Conservation (phyloP, 2,113 vertebrate genomes). For the Pelecanoides urinatrix region DNA sequence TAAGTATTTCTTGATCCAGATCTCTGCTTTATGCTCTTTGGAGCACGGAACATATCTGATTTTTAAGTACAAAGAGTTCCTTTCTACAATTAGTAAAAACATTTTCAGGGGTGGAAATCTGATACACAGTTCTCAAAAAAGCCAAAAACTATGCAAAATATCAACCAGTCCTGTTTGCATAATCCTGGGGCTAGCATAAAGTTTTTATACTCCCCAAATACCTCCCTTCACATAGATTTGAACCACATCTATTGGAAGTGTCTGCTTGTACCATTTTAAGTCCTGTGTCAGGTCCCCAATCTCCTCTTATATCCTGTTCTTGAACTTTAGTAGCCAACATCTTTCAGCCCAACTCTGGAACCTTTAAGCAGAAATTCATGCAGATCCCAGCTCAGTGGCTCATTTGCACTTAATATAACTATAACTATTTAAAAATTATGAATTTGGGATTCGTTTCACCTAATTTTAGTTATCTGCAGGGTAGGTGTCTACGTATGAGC, state of each 20-base stretch:
- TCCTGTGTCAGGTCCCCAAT: neutral
- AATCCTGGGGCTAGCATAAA: neutral
- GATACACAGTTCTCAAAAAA: neutral
- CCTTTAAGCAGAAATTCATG: neutral
- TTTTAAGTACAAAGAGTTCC: slow-evolving; percentile 37
- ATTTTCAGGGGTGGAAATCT: neutral
- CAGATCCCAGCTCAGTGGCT: neutral
- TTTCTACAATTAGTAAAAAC: slow-evolving; percentile 35
- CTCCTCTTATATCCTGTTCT: neutral
- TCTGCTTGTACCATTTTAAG: neutral
- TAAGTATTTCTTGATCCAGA: slow-evolving; percentile 44
- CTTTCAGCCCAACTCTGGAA: neutral
- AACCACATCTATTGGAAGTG: neutral
- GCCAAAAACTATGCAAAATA: neutral
- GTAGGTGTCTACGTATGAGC: neutral
- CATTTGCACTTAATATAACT: neutral
- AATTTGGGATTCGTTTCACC: neutral
- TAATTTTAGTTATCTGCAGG: neutral
- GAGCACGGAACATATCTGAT: neutral
- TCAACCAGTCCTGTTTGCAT: neutral
- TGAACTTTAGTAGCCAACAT: neutral
- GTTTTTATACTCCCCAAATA: neutral
- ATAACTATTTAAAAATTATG: neutral
- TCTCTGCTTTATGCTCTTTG: slow-evolving; percentile 51
- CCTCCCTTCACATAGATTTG: neutral